Base-by-base conservation (phyloP, 2,797 vertebrate species). In the Oceanodroma leucorhoa region DNA sequence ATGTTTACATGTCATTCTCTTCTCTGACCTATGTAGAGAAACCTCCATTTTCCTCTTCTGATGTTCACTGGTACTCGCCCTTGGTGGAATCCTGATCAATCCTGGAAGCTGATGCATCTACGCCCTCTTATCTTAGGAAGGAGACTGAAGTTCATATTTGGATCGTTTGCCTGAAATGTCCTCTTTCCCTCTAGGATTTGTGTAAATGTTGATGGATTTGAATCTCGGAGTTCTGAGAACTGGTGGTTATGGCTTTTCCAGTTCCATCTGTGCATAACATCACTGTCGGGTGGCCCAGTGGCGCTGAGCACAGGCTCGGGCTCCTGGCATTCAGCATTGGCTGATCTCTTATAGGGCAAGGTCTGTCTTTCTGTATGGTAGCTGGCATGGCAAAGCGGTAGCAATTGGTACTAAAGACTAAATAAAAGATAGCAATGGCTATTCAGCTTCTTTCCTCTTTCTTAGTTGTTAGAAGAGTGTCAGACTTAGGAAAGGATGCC, bases 251-350 rank as follows among this genome's bases (percentile, higher is more conserved):
- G 50, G 20, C 40, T 75, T 71, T 90, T 87, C 22, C 15, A 38
- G 1, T n/a, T 46, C 50, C 8, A 6, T 51, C 48, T 66, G 30
- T 54, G 23, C 5, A 10, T 81, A 61, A 23, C 16, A 3, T 40
- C 0, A 0, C 20, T 17, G 34, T 14, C 0, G 2, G n/a, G 6
- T 79, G 45, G 20, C 30, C 11, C 14, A 7, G 0, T 20, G 72
- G 23, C 36, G 15, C 53, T 1, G 1, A 54, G 9, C 0, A 0
- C 9, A 41, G 41, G 19, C 16, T 53, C 2, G 1, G 21, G 34
- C 14, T 89, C 9, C 43, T 34, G 67, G 13, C 4, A 10, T 65
- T 75, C 38, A 13, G 20, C 1, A 0, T 14, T 77, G 64, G 4
- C 76, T 80, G 20, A 6, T 64, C 32, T 46, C 3, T 4, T 12